Evolutionary conservation across 1,140 invertebrate species (phyloP), one percentile per base, ranked within the genome.

Genomic region (Nylanderia fulva): DNA sequence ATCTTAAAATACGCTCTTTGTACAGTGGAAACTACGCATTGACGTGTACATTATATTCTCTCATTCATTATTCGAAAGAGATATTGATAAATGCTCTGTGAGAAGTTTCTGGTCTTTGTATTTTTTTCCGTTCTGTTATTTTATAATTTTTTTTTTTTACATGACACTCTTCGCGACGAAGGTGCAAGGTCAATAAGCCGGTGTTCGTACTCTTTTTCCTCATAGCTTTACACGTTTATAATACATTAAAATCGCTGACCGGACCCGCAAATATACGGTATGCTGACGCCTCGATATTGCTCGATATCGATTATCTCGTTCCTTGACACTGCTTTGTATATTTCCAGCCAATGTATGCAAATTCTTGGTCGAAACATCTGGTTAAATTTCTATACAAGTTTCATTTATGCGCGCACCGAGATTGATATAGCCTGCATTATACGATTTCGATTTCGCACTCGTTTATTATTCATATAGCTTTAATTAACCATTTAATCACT

Each of bases 381-480:
- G 33, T 39, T 61, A 79, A 24, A 48, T 64, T 45, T 68, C 11
- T 36, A 11, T 24, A 42, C 1, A 6, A 21, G 27, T 13, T 52
- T 63, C 54, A 52, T 61, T 29, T n/a, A 27, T 29, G 45, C 45
- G 39, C 48, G 21, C 13, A n/a, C 9, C 6, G 0, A 29, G 13
- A 68, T 21, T 11, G 2, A 5, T 39, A 66, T 52, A n/a, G n/a
- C 27, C 42, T 7, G 42, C 66, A 52, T 68, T 15, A 7, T 15
- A 64, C 64, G 52, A 79, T 68, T 68, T 52, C 15, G 15, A 33
- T 79, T 66, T 27, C 33, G n/a, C 60, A 61, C 61, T 54, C 9
- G 8, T 69, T 66, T 54, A 69, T 69, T 68, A 68, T 68, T 79
- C 21, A 79, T 18, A 18, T 79, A 52, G 45, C 63, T 79, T 54